phyloP scores from a whole-genome alignment of 2,797 vertebrate species.

The Spatula clypeata region DNA sequence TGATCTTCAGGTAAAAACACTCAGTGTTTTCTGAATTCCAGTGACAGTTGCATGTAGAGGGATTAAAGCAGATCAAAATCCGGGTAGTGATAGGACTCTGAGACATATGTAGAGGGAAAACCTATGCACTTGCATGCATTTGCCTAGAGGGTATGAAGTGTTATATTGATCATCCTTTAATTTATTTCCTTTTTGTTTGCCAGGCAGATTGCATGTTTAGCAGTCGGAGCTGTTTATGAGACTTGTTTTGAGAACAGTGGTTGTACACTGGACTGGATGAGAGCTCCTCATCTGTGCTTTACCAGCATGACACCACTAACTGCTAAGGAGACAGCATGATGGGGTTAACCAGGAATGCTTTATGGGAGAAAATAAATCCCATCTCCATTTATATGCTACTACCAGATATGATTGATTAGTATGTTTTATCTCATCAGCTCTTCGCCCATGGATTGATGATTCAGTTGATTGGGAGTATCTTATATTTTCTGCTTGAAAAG shows the following conservation, averaged over 20 bases:
- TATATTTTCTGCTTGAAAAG: constrained; percentile 64
- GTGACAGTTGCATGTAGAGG: background rate
- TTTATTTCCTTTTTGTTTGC: background rate
- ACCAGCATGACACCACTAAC: background rate
- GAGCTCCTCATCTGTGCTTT: background rate
- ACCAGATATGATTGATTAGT: constrained; percentile 39
- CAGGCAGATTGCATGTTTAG: background rate
- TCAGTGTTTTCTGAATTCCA: background rate
- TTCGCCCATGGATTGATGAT: constrained; percentile 57
- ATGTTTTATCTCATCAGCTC: constrained; percentile 60
- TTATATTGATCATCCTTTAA: background rate
- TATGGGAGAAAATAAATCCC: constrained; percentile 47
- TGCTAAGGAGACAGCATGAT: constrained; percentile 7
- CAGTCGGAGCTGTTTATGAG: constrained; percentile 2
- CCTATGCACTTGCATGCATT: background rate
- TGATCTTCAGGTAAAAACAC: background rate
- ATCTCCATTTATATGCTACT: constrained; percentile 29
- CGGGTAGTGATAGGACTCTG: background rate
- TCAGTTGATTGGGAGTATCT: constrained; percentile 54
- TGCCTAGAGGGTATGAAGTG: background rate
- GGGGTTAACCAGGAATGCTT: constrained; percentile 7
- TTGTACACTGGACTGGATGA: background rate
- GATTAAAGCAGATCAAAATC: constrained; percentile 3
- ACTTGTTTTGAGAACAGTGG: background rate
- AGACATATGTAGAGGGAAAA: background rate